These are phyloP conservation scores for Channa maculata DNA, from an alignment of 2,113 vertebrate genomes.

Conservation along the genomic window DNA sequence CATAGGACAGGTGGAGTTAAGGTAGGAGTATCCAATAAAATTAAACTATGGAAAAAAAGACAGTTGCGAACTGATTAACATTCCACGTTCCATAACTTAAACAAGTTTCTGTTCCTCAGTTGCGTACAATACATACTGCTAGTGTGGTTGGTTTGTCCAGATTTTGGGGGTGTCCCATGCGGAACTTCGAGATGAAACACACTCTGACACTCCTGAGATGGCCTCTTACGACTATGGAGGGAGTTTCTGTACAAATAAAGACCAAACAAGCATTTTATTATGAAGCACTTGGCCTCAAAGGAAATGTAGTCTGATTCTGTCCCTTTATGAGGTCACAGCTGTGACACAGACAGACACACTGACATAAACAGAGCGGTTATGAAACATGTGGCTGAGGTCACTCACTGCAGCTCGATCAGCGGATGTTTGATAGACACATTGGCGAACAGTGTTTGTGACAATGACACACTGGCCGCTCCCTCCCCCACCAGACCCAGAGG, in stretches of 20 bases:
- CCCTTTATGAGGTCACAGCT: no score
- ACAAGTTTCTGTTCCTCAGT: no score
- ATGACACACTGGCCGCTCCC: conserved; percentile 82
- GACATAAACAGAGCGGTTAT: no score
- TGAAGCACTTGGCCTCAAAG: no score
- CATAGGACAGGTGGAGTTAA: neutral
- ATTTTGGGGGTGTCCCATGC: neutral
- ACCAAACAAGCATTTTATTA: neutral
- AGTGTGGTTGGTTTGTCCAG: neutral
- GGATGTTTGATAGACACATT: conserved; percentile 96
- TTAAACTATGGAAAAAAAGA: no score
- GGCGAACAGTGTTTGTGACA: conserved; percentile 78
- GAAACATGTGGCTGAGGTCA: conserved; percentile 22
- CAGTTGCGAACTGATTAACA: no score
- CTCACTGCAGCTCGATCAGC: conserved; percentile 96
- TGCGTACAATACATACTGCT: neutral
- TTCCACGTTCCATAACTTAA: no score
- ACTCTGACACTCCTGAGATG: conserved; percentile 79
- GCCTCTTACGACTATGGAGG: conserved; percentile 84
- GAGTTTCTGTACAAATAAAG: conserved; percentile 86
- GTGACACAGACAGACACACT: no score
- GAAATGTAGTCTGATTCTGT: no score
- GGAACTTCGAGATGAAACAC: conserved; percentile 68
- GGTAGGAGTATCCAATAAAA: neutral
- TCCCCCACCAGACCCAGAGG: conserved; percentile 89